Percentiles rank a stretch among this genome's conserved stretches.
phyloP scores from a whole-genome alignment of 2,797 vertebrate genomes.

The Rhincodon typus region DNA sequence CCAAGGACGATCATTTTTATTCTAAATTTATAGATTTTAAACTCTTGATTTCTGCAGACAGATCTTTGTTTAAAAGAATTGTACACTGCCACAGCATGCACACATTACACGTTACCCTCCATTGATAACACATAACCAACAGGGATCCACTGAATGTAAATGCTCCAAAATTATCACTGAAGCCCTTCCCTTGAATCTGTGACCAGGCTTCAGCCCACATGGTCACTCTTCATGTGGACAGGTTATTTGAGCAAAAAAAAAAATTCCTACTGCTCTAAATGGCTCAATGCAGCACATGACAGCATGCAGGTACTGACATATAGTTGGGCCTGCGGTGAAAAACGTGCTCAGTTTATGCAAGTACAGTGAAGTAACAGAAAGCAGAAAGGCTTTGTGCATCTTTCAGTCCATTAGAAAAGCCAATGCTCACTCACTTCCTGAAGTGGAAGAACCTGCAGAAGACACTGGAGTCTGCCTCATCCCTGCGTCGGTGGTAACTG shows the following conservation, averaged over 20 bases:
- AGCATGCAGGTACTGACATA: not conserved
- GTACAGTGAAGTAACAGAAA: not conserved
- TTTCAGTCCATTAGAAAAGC: not conserved
- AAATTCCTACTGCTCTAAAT: not conserved
- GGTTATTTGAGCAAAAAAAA: not conserved
- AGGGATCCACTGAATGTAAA: not conserved
- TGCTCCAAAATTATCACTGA: not conserved
- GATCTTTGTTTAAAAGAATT: not conserved
- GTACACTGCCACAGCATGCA: not conserved
- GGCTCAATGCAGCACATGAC: not conserved
- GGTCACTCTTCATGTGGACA: not conserved
- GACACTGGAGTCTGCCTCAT: conserved; percentile 60
- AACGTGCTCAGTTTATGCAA: not conserved
- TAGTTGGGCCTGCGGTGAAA: not conserved
- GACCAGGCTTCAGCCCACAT: not conserved
- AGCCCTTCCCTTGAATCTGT: not conserved
- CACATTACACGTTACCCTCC: not conserved
- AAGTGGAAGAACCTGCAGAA: conserved; percentile 69
- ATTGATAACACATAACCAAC: not conserved
- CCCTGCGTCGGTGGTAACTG: conserved; percentile 62
- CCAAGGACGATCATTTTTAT: not conserved
- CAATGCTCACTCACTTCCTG: conserved; percentile 58
- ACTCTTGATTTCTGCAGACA: not conserved
- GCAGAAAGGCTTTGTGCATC: not conserved
- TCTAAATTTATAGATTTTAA: not conserved